These are phyloP conservation scores for Hydrolagus colliei DNA, from an alignment of 2,797 vertebrate genomes.

Conservation along the genomic window DNA sequence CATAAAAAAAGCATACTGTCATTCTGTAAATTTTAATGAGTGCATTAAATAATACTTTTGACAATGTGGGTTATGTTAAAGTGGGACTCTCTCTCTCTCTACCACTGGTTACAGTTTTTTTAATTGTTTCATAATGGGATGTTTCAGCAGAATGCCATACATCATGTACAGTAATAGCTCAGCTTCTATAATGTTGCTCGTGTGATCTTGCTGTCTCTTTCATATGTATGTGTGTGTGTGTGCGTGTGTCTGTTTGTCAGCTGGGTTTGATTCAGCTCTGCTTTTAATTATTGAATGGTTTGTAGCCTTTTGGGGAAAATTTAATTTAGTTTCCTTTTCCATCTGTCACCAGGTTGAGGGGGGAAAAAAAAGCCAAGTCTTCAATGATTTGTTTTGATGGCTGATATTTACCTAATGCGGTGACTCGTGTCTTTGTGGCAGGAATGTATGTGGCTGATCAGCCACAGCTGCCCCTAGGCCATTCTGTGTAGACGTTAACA, in stretches of 20 bases:
- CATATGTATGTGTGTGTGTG: no score
- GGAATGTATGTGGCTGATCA: no score
- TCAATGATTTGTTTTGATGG: neutral
- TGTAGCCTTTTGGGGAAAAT: neutral
- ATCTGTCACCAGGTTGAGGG: neutral
- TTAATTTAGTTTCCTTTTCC: neutral
- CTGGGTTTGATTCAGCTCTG: neutral
- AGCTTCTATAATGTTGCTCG: neutral
- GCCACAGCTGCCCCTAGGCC: neutral
- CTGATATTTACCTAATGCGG: neutral
- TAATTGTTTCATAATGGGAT: neutral
- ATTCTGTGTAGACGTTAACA: neutral
- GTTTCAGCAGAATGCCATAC: neutral
- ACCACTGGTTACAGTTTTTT: neutral
- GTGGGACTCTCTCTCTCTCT: no score
- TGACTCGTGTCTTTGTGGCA: neutral
- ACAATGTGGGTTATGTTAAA: neutral
- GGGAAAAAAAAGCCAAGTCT: neutral
- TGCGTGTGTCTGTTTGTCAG: no score
- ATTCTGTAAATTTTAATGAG: constrained; percentile 9
- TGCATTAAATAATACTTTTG: neutral
- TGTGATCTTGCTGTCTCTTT: neutral
- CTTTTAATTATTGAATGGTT: no score
- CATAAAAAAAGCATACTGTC: no score
- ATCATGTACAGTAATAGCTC: neutral